phyloP scores from a whole-genome alignment of 1,140 invertebrate genomes.

The Philaenus spumarius region DNA sequence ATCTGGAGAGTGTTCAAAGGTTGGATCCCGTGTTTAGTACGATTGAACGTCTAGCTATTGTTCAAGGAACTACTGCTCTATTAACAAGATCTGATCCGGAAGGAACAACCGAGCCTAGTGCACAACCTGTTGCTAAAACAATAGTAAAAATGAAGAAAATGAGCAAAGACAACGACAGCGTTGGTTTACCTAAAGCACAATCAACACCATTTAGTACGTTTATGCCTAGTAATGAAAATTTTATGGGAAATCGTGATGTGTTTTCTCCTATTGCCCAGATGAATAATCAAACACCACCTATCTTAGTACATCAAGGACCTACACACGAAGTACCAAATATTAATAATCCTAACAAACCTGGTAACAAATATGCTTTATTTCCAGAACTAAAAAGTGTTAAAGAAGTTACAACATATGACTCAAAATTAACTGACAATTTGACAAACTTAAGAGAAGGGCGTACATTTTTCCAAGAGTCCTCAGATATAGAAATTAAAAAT shows the following conservation, averaged over 20 bases:
- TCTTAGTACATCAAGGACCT: no score
- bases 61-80: slow-evolving; percentile 31
- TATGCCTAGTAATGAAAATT: not conserved
- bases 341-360: not conserved
- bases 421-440: no score
- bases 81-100: slow-evolving; percentile 40
- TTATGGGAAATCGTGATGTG: not conserved
- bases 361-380: not conserved
- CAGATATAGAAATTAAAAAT: not conserved
- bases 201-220: slow-evolving; percentile 22
- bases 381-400: not conserved
- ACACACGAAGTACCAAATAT: not conserved
- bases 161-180: not conserved
- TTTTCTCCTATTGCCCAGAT: slow-evolving; percentile 5
- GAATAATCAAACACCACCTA: no score
- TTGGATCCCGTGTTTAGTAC: slow-evolving; percentile 40
- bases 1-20: not conserved
- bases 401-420: no score
- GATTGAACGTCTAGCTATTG: slow-evolving; percentile 48
- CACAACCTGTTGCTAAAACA: slow-evolving; percentile 2
- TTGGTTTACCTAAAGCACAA: slow-evolving; percentile 18
- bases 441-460: no score
- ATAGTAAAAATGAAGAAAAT: not conserved
- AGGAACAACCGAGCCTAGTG: slow-evolving; percentile 36
- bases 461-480: no score